Evolutionary conservation across 2,888 invertebrate genomes (phyloP).

Genomic region (Nomada goodeniana): DNA sequence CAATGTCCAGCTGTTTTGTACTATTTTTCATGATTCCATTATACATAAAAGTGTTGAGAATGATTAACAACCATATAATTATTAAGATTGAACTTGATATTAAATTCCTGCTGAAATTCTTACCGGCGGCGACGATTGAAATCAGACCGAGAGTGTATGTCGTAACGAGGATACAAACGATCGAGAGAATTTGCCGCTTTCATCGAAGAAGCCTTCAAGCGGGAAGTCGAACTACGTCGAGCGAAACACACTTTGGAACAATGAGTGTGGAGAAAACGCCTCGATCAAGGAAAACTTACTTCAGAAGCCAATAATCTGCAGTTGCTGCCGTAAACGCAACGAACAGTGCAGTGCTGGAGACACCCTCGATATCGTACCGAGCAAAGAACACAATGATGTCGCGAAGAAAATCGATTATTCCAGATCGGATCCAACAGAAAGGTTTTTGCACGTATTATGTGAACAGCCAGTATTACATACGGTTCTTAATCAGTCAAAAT

Average conservation of each 20-base stretch:
- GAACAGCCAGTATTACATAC: too few relatives aligned
- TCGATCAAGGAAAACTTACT: constrained; percentile 47
- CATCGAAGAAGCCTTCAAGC: constrained; percentile 39
- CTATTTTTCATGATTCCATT: too few relatives aligned
- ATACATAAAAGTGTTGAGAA: too few relatives aligned
- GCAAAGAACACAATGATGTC: constrained; percentile 45
- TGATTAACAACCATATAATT: background rate
- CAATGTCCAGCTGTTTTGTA: too few relatives aligned
- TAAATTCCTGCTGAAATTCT: background rate
- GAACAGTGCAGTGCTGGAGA: constrained; percentile 63
- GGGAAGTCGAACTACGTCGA: constrained; percentile 31
- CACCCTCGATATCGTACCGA: constrained; percentile 49
- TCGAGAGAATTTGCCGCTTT: constrained; percentile 28
- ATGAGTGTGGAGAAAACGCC: constrained; percentile 47
- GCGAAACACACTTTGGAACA: constrained; percentile 24
- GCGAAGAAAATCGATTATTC: constrained; percentile 24
- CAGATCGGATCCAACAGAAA: constrained; percentile 32
- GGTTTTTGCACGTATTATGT: constrained; percentile 10
- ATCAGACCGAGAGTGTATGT: constrained; percentile 48
- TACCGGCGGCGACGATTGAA: background rate
- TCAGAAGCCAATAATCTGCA: constrained; percentile 60
- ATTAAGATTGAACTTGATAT: background rate
- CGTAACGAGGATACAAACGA: constrained; percentile 48
- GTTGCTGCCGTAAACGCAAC: constrained; percentile 60
- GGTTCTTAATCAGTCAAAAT: too few relatives aligned